Evolutionary conservation across 2,888 invertebrate genomes (phyloP).

Genomic region (Pristionchus maxplancki): DNA sequence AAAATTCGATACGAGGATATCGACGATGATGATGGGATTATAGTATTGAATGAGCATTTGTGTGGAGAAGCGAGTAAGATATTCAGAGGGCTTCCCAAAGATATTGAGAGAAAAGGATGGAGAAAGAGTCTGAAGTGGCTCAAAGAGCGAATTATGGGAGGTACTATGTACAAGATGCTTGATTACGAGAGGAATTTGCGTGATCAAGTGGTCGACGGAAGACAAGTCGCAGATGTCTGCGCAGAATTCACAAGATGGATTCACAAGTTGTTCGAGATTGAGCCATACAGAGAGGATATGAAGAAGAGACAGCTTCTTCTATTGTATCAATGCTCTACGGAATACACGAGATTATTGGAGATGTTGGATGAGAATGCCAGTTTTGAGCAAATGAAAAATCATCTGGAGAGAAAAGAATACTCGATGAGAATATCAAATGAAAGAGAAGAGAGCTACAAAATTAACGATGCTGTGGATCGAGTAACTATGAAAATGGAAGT

Average conservation of each 20-base stretch:
- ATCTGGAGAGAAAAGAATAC: neutral
- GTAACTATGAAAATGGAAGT: too few relatives aligned
- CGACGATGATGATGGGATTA: neutral
- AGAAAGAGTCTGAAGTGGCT: neutral
- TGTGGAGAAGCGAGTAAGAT: neutral
- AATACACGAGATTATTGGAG: conserved; percentile 4
- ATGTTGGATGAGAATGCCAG: neutral
- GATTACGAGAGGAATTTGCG: neutral
- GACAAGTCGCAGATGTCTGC: neutral
- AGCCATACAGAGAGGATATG: neutral
- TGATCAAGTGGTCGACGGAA: neutral
- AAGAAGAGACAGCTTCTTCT: neutral
- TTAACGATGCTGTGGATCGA: too few relatives aligned
- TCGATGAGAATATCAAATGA: neutral
- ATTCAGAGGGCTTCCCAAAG: neutral
- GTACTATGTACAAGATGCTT: neutral
- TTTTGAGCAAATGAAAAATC: neutral
- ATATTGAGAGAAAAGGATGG: neutral
- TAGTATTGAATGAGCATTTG: neutral
- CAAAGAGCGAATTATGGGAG: neutral
- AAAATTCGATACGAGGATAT: neutral
- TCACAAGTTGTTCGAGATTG: neutral
- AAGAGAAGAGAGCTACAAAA: neutral
- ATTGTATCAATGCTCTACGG: neutral
- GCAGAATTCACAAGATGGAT: neutral